phyloP scores from a whole-genome alignment of 2,113 vertebrate species.

The Sciurus niger region DNA sequence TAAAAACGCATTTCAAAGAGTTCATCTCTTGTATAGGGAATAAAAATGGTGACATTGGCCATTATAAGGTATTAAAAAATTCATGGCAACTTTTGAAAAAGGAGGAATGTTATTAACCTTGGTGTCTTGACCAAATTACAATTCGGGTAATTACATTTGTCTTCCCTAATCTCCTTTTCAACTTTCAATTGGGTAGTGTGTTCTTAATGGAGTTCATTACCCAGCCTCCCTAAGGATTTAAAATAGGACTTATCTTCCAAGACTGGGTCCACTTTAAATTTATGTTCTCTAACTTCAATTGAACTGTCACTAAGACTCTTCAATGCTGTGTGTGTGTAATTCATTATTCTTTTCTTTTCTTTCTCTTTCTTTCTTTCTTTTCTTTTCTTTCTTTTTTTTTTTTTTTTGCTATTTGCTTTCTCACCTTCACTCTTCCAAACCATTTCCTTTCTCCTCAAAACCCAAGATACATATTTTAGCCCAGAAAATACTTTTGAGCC shows the following conservation, averaged over 20 bases:
- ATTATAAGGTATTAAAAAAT: conserved; percentile 83
- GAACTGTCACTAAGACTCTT: conserved; percentile 69
- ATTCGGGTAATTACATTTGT: conserved; percentile 85
- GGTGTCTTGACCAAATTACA: conserved; percentile 85
- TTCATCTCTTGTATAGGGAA: conserved; percentile 64
- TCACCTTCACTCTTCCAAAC: conserved; percentile 9
- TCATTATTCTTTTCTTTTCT: neutral
- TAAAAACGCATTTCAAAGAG: conserved; percentile 67
- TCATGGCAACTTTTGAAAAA: conserved; percentile 83
- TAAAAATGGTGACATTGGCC: conserved; percentile 77
- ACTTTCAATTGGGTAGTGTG: conserved; percentile 81
- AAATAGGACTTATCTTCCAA: conserved; percentile 80
- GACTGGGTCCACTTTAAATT: conserved; percentile 73
- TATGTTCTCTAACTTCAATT: conserved; percentile 77
- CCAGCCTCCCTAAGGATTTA: conserved; percentile 74
- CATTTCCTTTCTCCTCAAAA: conserved; percentile 7
- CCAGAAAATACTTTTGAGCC: neutral
- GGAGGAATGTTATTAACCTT: conserved; percentile 83
- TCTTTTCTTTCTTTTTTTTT: neutral
- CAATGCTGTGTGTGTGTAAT: neutral
- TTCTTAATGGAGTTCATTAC: conserved; percentile 85
- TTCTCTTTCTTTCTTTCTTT: neutral
- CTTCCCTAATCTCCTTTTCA: conserved; percentile 85
- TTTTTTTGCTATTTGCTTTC: neutral
- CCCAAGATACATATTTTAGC: neutral